Base-by-base conservation (phyloP, 2,797 vertebrate genomes). In the Cryptoblepharus egeriae region DNA sequence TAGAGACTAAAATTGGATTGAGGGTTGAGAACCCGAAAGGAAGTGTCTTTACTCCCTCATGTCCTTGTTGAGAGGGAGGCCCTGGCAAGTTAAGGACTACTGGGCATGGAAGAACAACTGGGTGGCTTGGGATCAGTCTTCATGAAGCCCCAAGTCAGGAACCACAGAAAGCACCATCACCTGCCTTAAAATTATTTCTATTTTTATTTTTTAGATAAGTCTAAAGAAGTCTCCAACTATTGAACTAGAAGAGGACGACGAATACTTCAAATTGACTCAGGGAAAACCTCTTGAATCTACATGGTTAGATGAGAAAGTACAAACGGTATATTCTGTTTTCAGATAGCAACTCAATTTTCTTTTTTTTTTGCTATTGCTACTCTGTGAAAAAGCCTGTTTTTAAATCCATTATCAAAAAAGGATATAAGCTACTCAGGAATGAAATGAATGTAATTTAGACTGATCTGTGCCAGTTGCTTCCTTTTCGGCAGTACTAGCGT, bases 261-360 rank as follows among this genome's bases (percentile, higher is more conserved):
- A 94, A 85, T 94, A 91, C 2, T 3, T 87, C 86, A 82, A 42
- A 73, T 77, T 81, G 28, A 76, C 85, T 88, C 85, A 86, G 76
- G 75, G 75, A 72, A 82, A 87, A 74, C 80, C 85, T 37, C 74
- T 80, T 79, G 93, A 93, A 65, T 64, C 81, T 57, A 97, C 97
- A 37, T 98, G 97, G 97, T 85, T 96, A 80, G 96, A 95, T 57
- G 92, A 90, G 82, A 97, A 94, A 90, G 85, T 32, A 30, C 61
- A 88, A 71, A 82, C 92, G 93, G 93, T 94, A 88, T 22, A 89
- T 85, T 78, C 16, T 73, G 5, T 83, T 52, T 26, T 69, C 32
- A 63, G 45, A 32, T 70, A 65, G 58, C 61, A 82, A 67, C 1
- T 16, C 0, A 18, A 75, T 67, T 35, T 8, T 63, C 5, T 39